These are phyloP conservation scores for Melanargia galathea DNA, from an alignment of 2,888 invertebrate genomes.

Conservation along the genomic window DNA sequence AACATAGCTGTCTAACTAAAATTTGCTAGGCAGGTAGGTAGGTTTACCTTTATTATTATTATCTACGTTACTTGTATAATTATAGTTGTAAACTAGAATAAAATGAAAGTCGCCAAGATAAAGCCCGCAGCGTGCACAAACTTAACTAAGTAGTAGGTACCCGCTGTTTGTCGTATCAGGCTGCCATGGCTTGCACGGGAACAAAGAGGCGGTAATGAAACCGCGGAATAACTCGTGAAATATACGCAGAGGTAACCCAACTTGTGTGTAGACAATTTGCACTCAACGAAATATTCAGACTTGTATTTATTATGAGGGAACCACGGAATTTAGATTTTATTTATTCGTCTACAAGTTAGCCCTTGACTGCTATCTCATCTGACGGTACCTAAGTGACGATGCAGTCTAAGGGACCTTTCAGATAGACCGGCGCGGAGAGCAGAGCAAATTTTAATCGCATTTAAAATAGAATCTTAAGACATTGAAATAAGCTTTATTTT, in stretches of 20 bases:
- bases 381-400: too few relatives aligned
- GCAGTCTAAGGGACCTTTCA: too few relatives aligned
- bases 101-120: slow-evolving; percentile 13
- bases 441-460: too few relatives aligned
- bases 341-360: too few relatives aligned
- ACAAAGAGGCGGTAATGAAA: slow-evolving; percentile 31
- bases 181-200: slow-evolving; percentile 1
- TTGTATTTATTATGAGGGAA: not conserved
- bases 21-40: too few relatives aligned
- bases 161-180: slow-evolving; percentile 16
- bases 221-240: slow-evolving; percentile 25
- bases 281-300: not conserved
- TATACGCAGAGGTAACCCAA: slow-evolving; percentile 25
- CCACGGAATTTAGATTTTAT: too few relatives aligned
- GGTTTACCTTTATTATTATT: not conserved
- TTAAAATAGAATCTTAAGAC: too few relatives aligned
- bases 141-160: slow-evolving; percentile 5
- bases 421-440: too few relatives aligned
- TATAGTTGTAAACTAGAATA: slow-evolving; percentile 1
- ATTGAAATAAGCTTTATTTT: too few relatives aligned
- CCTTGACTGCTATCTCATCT: too few relatives aligned
- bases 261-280: slow-evolving; percentile 14
- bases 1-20: too few relatives aligned
- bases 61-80: not conserved
- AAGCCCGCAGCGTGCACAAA: not conserved